Conservation (phyloP, 2,797 vertebrate genomes). For the Poeciliopsis gracilis region DNA sequence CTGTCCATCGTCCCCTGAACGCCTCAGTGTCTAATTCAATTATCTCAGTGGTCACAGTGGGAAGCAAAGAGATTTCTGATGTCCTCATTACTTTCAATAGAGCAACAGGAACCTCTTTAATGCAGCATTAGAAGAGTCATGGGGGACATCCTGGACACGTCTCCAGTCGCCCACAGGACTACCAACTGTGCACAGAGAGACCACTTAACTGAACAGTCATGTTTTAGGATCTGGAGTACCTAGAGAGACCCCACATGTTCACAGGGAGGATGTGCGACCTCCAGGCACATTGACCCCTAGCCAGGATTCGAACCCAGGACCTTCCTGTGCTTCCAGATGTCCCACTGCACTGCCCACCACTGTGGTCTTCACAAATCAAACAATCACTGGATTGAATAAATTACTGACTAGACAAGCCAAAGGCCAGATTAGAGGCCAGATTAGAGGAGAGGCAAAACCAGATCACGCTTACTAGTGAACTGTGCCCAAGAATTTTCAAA, state of each 20-base stretch:
- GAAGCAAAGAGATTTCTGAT: background rate
- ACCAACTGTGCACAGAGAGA: background rate
- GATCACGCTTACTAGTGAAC: too few species aligned
- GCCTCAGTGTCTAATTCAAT: background rate
- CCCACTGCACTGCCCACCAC: too few species aligned
- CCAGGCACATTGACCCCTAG: background rate
- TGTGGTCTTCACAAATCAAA: background rate
- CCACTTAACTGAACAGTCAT: background rate
- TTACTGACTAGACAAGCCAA: too few species aligned
- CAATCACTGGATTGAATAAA: background rate
- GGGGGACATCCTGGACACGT: too few species aligned
- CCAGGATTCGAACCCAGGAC: background rate
- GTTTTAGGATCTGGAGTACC: background rate
- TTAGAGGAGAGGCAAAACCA: too few species aligned
- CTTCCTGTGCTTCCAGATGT: background rate
- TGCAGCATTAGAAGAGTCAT: background rate
- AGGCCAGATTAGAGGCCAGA: too few species aligned
- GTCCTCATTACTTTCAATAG: background rate
- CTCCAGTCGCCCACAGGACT: background rate
- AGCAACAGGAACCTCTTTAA: background rate
- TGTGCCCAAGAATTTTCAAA: too few species aligned
- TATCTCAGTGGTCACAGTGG: constrained; percentile 2
- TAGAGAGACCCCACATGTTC: background rate
- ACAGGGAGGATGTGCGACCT: background rate
- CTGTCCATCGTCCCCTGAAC: background rate